Base-by-base conservation (phyloP, 2,797 vertebrate species). In the Sebastes variabilis region DNA sequence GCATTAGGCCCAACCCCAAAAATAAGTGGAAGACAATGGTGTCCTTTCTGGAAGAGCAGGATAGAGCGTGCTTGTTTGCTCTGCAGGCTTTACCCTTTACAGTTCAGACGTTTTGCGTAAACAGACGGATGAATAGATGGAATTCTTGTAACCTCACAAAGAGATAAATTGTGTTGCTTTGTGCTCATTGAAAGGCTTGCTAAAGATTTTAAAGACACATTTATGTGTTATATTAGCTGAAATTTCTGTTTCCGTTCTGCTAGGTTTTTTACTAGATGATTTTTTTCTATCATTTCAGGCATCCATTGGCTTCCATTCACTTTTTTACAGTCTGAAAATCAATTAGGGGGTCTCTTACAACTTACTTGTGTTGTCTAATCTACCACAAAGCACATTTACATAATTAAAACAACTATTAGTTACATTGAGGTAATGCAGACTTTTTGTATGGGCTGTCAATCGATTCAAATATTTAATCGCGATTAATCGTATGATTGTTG, bases 41-140 rank as follows among this genome's bases (percentile, higher is more conserved):
- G 18, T 75, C 18, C n/a, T 75, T 76, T 66, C n/a, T 76, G 42
- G 38, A 62, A 54, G 54, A 83, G 62, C 68, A 70, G 65, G 36
- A 65, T 71, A n/a, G 36, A 70, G 36, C 11, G 4, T 8, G 30
- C 46, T 56, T 77, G 59, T 87, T 89, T 81, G 56, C 29, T 56
- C 56, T 77, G 24, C 20, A 56, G 20, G 64, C 62, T 67, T 77
- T 42, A 24, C 7, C 42, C 20, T 79, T 59, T 32, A 66, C 54
- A 8, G 13, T 66, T 67, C 25, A 72, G 22, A 66, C 11, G 3
- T 67, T 75, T 70, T 65, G 20, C 3, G 1, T 56, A 5, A 68
- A 65, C 30, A 52, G 13, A 6, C 18, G 3, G 18, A 38, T 66
- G 61, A 42, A 65, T 32, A 66, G 5, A 72, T 72, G 6, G 8